A percentile compares a stretch with the other conserved stretches of the same genome.
These are phyloP conservation scores for Zeuzera pyrina DNA, from an alignment of 2,888 invertebrate genomes.

Conservation along the genomic window DNA sequence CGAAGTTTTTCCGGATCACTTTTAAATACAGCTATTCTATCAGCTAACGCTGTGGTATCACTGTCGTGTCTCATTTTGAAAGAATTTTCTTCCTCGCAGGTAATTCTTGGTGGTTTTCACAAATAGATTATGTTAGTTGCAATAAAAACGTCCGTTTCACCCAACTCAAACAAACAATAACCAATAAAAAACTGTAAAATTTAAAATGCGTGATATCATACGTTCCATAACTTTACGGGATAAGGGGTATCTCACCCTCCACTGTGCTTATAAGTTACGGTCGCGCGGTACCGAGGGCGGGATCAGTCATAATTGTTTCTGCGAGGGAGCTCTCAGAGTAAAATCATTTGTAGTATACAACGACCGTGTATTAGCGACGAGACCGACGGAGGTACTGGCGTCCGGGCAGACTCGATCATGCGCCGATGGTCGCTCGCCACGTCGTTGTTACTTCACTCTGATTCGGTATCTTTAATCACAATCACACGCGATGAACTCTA, in stretches of 20 bases:
- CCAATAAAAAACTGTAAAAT: conserved; percentile 20
- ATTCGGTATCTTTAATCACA: conserved; percentile 35
- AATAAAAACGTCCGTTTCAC: conserved; percentile 21
- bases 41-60: conserved; percentile 49
- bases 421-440: conserved; percentile 35
- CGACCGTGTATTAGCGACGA: conserved; percentile 29
- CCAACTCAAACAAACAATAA: conserved; percentile 22
- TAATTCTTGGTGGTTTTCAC: conserved; percentile 9
- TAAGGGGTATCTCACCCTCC: background rate
- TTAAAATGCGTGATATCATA: conserved; percentile 4
- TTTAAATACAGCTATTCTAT: conserved; percentile 72
- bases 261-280: conserved; percentile 5
- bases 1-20: conserved; percentile 74
- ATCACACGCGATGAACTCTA: conserved; percentile 21
- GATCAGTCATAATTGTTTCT: conserved; percentile 34
- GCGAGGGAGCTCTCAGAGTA: conserved; percentile 13
- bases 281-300: conserved; percentile 26
- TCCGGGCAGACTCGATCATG: conserved; percentile 50
- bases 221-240: background rate
- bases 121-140: conserved; percentile 15
- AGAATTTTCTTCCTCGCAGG: conserved; percentile 6
- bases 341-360: conserved; percentile 7
- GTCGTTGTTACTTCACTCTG: conserved; percentile 15
- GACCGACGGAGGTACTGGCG: conserved; percentile 40
- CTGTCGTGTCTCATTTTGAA: conserved; percentile 54